Evolutionary conservation across 2,888 invertebrate genomes (phyloP), one percentile per base, ranked within the genome.

Genomic region (Pseudeuparius sepicola): DNA sequence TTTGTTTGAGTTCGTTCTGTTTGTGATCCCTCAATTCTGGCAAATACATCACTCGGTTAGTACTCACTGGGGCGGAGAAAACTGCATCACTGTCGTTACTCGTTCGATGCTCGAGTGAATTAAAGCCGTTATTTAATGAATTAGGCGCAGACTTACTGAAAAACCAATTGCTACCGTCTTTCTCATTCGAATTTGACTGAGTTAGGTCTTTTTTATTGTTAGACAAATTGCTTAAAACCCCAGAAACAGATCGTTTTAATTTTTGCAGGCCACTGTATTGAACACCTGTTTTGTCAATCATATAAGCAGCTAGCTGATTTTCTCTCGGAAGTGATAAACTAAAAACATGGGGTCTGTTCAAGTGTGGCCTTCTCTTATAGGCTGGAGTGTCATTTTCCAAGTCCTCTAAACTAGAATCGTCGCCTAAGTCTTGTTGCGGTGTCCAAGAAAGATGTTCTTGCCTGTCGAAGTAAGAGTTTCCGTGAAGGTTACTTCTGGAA

Each of bases 341-440:
- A 62, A 84, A 83, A 9, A 81, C 73, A 50, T 78, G 79, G 1
- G 72, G 68, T 2, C 52, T 51, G 28, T 42, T 44, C 9, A 33
- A 29, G 6, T 36, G 36, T 16, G 35, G 35, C 14, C 29, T 34
- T 29, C 37, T 42, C 17, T 37, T 14, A 17, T 31, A 14, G 14
- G 33, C 24, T 3, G 40, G 33, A 31, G 47, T 47, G 11, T 48
- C 51, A 26, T 43, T 47, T 30, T 47, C 41, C 18, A 51, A 51
- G 34, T 61, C 61, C 31, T 61, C 60, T 23, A 55, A 52, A 40
- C 60, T 60, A 4, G 61, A 60, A 43, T 61, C 61, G 16, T 60
- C 59, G 20, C 72, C 78, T n/a, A 88, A 67, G 58, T 88, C 88
- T 56, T 87, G 86, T 51, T 87, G 84, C 0, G 88, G 87, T 0